Percentiles rank a stretch among this genome's conserved stretches.
phyloP scores from a whole-genome alignment of 2,888 invertebrate species.

The Eurytoma adleriae region DNA sequence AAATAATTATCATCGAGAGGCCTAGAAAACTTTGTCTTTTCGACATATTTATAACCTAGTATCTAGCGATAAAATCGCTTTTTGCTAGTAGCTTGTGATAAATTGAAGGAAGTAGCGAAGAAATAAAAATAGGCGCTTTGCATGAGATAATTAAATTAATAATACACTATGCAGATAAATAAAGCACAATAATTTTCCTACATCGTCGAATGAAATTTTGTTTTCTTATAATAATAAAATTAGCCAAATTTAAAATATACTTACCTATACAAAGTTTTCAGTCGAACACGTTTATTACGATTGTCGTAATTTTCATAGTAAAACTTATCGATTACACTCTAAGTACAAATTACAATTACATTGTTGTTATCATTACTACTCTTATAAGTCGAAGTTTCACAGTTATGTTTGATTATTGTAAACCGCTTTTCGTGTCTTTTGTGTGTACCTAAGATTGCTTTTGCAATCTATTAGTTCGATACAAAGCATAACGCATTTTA shows the following conservation, averaged over 20 bases:
- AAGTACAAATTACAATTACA: conserved; percentile 13
- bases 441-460: conserved; percentile 24
- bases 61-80: conserved; percentile 40
- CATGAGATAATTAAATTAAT: conserved; percentile 24
- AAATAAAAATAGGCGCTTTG: conserved; percentile 27
- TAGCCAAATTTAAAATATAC: not conserved
- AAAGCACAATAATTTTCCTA: not conserved
- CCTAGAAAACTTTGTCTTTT: conserved; percentile 47
- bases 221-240: not conserved
- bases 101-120: conserved; percentile 16
- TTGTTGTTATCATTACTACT: not conserved
- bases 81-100: conserved; percentile 51
- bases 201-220: not conserved
- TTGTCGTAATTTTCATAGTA: not conserved
- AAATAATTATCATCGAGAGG: conserved; percentile 30
- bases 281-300: too few species aligned
- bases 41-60: conserved; percentile 46
- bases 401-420: not conserved
- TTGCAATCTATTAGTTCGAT: conserved; percentile 34
- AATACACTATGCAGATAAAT: not conserved
- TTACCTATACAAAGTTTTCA: not conserved
- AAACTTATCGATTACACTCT: not conserved
- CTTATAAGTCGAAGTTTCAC: not conserved
- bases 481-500: not conserved
- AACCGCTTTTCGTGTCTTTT: not conserved